These are phyloP conservation scores for Polypedilum pembai DNA, from an alignment of 1,140 invertebrate species.

Conservation along the genomic window DNA sequence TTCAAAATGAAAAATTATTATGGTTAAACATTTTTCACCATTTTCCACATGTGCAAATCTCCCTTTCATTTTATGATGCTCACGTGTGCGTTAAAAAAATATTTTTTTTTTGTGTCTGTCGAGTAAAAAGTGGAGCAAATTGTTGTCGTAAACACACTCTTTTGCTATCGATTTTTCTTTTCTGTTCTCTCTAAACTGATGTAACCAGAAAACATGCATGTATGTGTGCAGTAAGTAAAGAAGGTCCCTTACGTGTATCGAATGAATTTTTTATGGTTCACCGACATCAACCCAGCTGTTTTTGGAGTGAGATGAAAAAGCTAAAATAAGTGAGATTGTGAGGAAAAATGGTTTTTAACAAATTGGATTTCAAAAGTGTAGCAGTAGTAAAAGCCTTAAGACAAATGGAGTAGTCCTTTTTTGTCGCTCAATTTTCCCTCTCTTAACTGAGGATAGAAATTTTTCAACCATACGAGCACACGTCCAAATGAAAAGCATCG, in stretches of 20 bases:
- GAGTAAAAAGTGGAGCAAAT: constrained; percentile 4
- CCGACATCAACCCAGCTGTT: not conserved
- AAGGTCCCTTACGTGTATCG: constrained; percentile 10
- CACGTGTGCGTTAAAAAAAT: not conserved
- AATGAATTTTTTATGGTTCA: constrained; percentile 14
- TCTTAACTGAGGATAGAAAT: not conserved
- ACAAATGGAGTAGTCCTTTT: not conserved
- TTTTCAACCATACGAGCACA: not conserved
- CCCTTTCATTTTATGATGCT: not conserved
- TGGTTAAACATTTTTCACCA: not conserved
- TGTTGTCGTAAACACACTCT: not conserved
- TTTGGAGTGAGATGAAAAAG: not conserved
- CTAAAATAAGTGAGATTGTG: not conserved
- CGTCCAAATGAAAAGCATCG: not conserved
- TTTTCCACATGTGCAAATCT: constrained; percentile 11
- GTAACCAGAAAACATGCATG: not conserved
- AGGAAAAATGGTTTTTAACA: constrained; percentile 18
- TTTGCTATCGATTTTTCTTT: not conserved
- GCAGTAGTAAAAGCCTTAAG: not conserved
- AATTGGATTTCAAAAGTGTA: constrained; percentile 8
- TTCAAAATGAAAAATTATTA: constrained; percentile 10
- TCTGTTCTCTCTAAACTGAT: not conserved
- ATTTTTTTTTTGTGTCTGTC: too few species aligned
- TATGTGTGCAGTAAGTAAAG: not conserved
- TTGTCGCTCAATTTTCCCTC: not conserved